Evolutionary conservation across 2,113 vertebrate genomes (phyloP).

Genomic region (Pteruthius melanotis): DNA sequence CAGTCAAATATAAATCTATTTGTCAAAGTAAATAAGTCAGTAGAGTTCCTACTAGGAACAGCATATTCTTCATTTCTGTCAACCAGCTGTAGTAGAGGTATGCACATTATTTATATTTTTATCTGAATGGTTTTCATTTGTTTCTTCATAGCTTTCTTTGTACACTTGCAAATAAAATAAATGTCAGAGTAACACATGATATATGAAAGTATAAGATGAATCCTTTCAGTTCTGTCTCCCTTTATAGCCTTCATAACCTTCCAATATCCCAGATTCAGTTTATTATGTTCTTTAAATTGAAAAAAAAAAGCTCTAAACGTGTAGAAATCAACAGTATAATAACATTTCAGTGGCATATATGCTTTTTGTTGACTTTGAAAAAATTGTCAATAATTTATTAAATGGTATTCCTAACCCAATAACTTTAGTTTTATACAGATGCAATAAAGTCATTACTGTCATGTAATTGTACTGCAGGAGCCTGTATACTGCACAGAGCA

Average conservation of each 20-base stretch:
- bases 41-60: neutral
- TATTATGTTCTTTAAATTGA: neutral
- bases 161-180: neutral
- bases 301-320: neutral
- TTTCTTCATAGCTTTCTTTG: neutral
- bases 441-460: neutral
- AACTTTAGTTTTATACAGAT: neutral
- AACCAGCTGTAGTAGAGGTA: neutral
- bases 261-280: neutral
- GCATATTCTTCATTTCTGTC: neutral
- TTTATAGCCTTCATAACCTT: neutral
- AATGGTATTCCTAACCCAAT: neutral
- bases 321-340: neutral
- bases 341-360: neutral
- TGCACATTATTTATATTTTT: neutral
- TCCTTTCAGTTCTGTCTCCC: neutral
- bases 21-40: neutral
- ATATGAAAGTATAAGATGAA: neutral
- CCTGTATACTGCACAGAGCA: slow-evolving; percentile 54
- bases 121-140: neutral
- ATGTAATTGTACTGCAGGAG: slow-evolving; percentile 65
- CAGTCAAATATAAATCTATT: neutral
- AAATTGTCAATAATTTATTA: neutral
- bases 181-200: neutral
- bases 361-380: neutral